Percentiles rank a stretch among this genome's conserved stretches.
Conservation (phyloP, 2,888 invertebrate genomes). For the Drosophila borborema region DNA sequence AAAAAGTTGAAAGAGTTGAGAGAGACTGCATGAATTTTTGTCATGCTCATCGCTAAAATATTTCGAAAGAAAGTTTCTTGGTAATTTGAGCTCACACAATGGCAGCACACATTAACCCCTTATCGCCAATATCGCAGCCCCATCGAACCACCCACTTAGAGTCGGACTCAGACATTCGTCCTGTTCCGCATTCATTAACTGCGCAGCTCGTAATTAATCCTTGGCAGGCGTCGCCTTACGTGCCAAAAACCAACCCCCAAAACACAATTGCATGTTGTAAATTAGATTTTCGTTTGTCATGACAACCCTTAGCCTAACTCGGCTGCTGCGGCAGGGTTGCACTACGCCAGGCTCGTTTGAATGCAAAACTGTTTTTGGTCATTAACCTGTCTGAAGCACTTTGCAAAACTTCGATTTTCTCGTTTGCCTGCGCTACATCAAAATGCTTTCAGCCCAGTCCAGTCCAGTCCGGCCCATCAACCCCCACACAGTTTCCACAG, state of each 20-base stretch:
- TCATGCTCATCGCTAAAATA: constrained; percentile 65
- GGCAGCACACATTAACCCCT: constrained; percentile 73
- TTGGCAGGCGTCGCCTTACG: constrained; percentile 39
- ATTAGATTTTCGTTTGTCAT: constrained; percentile 79
- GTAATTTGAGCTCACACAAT: constrained; percentile 71
- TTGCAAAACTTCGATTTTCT: constrained; percentile 58
- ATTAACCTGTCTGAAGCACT: constrained; percentile 80
- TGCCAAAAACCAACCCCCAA: constrained; percentile 50
- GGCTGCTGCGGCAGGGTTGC: constrained; percentile 49
- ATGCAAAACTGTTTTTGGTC: constrained; percentile 79
- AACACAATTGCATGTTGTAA: constrained; percentile 74
- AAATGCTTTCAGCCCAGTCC: constrained; percentile 67
- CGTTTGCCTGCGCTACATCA: constrained; percentile 43
- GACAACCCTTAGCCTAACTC: constrained; percentile 62
- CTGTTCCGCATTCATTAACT: constrained; percentile 65
- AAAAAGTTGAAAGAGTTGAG: constrained; percentile 66
- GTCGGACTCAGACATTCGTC: not conserved
- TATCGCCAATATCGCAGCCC: constrained; percentile 48
- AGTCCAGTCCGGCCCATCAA: constrained; percentile 30
- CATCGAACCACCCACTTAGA: constrained; percentile 8
- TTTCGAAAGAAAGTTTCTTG: constrained; percentile 45
- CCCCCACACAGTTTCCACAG: constrained; percentile 41
- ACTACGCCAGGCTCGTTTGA: constrained; percentile 62
- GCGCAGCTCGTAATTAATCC: constrained; percentile 75
- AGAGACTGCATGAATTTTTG: constrained; percentile 53